Base-by-base conservation (phyloP, 2,888 invertebrate species). In the Drosophila hamatofila region DNA sequence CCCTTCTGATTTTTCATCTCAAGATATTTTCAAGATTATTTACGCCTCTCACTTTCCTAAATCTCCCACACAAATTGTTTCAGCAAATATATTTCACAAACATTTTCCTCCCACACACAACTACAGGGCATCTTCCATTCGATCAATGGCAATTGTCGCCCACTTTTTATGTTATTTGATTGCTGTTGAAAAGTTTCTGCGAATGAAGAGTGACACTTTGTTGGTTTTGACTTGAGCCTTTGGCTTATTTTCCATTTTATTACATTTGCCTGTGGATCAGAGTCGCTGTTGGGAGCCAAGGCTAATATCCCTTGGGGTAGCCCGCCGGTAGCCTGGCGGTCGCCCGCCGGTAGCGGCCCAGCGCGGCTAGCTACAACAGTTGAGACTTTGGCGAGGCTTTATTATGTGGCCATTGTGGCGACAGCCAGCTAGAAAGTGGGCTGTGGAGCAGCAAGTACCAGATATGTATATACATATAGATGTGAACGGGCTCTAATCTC, bases 201-300 rank as follows among this genome's bases (percentile, higher is more conserved):
- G 85, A 84, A 84, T 85, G 89, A 88, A 80, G 88, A 84, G 77
- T 82, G 88, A 89, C 84, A 84, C 71, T 68, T 80, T 66, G 74
- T 75, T 70, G 80, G 77, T 77, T 80, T 72, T 77, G 73, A 72
- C 58, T 73, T 81, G 73, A 80, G 63, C 73, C 78, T 57, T 70
- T 61, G 80, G 88, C 88, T 88, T 88, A 84, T 84, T 82, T 88
- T 67, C 83, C 74, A 88, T 84, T 84, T 85, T 80, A 89, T 84
- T 84, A 76, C 88, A 77, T 83, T 88, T 80, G 51, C 63, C 49
- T 42, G 35, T 39, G 49, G 62, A 60, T 56, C 66, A 30, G 48
- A 44, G 66, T 52, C 52, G 49, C 65, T 57, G 48, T 55, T 69
- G 46, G 61, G 61, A 51, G 54, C 39, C 39, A 46, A 35, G 70